phyloP scores from a whole-genome alignment of 2,888 invertebrate species.

The Eilema caniola region DNA sequence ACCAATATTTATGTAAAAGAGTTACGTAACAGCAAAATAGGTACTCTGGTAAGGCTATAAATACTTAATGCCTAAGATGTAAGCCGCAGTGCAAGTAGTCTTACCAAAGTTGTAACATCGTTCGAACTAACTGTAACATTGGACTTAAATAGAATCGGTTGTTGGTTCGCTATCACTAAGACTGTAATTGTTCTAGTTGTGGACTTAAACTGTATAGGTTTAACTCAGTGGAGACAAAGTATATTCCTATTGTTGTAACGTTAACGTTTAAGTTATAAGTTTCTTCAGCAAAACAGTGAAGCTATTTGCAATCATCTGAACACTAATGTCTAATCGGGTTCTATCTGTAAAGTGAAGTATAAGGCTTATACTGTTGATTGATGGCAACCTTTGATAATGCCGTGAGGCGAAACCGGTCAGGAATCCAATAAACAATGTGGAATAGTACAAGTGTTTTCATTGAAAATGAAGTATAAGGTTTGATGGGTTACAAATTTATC shows the following conservation, averaged over 20 bases:
- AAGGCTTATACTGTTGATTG: too few species aligned
- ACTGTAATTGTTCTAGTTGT: constrained; percentile 3
- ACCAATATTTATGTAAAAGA: neutral
- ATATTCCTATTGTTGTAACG: neutral
- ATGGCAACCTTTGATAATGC: too few species aligned
- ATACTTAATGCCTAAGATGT: neutral
- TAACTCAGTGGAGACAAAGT: neutral
- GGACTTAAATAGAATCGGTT: constrained; percentile 34
- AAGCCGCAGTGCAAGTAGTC: constrained; percentile 28
- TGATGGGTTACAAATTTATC: too few species aligned
- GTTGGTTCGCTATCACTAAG: constrained; percentile 13
- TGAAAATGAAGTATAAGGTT: too few species aligned
- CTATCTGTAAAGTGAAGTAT: too few species aligned
- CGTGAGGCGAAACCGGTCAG: too few species aligned
- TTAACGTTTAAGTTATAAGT: neutral
- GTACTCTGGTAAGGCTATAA: neutral
- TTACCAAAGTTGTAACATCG: constrained; percentile 42
- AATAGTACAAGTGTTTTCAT: too few species aligned
- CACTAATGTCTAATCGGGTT: too few species aligned
- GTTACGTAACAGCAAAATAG: neutral
- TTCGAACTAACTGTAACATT: constrained; percentile 38
- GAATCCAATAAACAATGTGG: too few species aligned
- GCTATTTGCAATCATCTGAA: too few species aligned
- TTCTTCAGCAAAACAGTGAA: neutral
- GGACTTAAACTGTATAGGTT: neutral